Base-by-base conservation (phyloP, 2,797 vertebrate genomes). In the Cyprinella venusta region DNA sequence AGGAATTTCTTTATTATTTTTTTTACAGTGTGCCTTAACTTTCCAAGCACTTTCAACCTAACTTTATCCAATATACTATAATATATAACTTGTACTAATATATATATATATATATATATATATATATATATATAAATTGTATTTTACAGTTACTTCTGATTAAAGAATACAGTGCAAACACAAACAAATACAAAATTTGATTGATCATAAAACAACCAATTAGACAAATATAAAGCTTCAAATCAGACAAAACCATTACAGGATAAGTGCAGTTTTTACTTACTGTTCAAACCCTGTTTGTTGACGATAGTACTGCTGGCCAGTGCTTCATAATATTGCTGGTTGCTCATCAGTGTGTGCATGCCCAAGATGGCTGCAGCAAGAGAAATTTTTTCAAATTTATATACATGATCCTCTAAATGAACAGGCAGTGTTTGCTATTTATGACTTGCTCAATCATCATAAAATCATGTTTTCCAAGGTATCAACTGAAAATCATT, bases 261-360 rank as follows among this genome's bases (percentile, higher is more conserved):
- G n/a, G 16, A 70, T 65, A 65, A 68, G 26, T 84, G 42, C 40
- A 52, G 45, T 45, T 65, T 54, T 61, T 2, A 96, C 97, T 93
- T 94, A 99, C 98, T 99, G 93, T 98, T 98, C 81, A 99, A 95
- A 77, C 98, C 98, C 91, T 99, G 97, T 91, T 98, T 99, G 95
- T 98, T 99, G 91, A 98, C 97, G 0, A 99, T 99, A 87, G 93
- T 96, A 92, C 96, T 98, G 95, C 97, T 99, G 86, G 97, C 96
- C 91, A 99, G 91, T 6, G 98, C 98, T 91, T 96, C 96, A 8
- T 99, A 99, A 92, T 99, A 99, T 92, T 99, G 98, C 91, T 99
- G 98, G 93, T 97, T 99, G 88, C 98, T 99, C 98, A 99, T 99
- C 90, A 99, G 93, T 7, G 97, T 99, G 92, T 99, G 98, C 98